Evolutionary conservation across 2,797 vertebrate species (phyloP).

Genomic region (Tangara arthus): DNA sequence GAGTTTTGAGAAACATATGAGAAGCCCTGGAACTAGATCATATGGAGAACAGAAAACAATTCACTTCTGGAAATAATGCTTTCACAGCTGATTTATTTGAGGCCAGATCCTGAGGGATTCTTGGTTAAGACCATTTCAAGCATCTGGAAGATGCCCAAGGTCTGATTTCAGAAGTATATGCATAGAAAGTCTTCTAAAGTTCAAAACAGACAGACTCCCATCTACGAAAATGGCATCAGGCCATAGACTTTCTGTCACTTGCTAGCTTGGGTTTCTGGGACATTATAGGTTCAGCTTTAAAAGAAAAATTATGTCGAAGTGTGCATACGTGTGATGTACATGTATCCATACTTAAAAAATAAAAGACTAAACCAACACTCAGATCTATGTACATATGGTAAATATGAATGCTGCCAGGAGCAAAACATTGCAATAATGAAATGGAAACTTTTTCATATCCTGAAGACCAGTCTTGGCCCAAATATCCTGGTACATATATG

Average conservation of each 20-base stretch:
- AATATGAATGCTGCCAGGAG: not conserved
- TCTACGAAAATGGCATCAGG: not conserved
- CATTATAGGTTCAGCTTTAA: not conserved
- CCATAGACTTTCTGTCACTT: not conserved
- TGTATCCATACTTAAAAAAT: not conserved
- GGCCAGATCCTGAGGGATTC: not conserved
- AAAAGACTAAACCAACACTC: not conserved
- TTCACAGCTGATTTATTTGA: not conserved
- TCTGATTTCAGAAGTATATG: not conserved
- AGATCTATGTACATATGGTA: not conserved
- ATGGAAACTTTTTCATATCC: not conserved
- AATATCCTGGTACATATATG: not conserved
- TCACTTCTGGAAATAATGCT: constrained; percentile 2
- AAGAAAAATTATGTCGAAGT: not conserved
- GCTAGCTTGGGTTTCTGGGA: not conserved
- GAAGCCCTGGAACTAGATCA: not conserved
- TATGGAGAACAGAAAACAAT: not conserved
- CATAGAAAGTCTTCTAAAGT: not conserved
- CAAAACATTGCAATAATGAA: not conserved
- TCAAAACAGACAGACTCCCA: not conserved
- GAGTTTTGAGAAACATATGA: not conserved
- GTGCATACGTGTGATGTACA: not conserved
- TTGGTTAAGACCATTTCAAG: not conserved
- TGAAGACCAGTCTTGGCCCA: not conserved
- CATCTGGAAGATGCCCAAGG: not conserved